Conservation (phyloP, 2,797 vertebrate genomes). For the Petrocephalus schoutedeni region DNA sequence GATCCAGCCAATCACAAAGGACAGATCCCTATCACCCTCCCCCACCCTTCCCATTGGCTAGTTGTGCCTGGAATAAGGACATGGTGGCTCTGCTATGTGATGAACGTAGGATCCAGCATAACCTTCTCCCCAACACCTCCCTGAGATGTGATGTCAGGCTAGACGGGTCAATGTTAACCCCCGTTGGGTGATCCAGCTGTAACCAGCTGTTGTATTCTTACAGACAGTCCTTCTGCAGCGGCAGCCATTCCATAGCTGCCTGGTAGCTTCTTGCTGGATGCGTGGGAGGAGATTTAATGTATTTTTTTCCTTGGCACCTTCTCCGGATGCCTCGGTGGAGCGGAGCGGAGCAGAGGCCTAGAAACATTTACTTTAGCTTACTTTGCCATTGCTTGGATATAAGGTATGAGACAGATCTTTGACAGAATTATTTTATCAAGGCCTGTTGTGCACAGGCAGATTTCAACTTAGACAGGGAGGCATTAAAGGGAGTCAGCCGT, state of each 20-base stretch:
- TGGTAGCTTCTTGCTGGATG: neutral
- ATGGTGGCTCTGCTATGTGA: neutral
- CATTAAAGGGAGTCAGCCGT: neutral
- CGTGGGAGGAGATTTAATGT: no score
- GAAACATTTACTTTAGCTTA: neutral
- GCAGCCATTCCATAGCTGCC: neutral
- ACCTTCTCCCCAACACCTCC: neutral
- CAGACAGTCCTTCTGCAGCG: neutral
- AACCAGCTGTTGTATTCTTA: neutral
- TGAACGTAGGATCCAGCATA: neutral
- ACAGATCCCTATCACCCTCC: neutral
- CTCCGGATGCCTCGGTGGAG: neutral
- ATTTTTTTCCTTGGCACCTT: neutral
- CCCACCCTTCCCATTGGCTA: neutral
- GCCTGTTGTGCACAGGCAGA: neutral
- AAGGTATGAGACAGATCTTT: neutral
- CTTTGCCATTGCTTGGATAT: neutral
- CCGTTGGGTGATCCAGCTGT: slow-evolving; percentile 1
- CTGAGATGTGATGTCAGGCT: neutral
- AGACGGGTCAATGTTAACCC: neutral
- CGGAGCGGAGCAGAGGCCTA: neutral
- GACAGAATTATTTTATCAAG: neutral
- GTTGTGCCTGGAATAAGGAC: neutral
- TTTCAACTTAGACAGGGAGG: neutral
- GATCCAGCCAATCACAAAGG: neutral